Percentiles rank a stretch among this genome's conserved stretches.
Evolutionary conservation across 2,797 vertebrate genomes (phyloP).

Genomic region (Staurois parvus): DNA sequence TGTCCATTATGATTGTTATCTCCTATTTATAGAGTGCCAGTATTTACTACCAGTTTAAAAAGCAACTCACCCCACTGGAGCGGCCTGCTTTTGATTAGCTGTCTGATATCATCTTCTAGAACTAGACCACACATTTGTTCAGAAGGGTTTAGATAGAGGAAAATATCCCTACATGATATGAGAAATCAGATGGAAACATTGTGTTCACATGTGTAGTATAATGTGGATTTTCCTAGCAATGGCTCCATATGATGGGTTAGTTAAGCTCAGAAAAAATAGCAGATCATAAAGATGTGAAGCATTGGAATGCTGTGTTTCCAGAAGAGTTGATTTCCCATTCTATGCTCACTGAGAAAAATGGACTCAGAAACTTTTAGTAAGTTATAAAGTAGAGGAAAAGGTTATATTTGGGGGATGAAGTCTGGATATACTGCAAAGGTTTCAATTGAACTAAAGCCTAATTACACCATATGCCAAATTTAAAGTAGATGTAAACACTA

Average conservation of each 20-base stretch:
- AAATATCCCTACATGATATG: background rate
- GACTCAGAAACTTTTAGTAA: slow-evolving; percentile 12
- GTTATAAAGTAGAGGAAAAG: background rate
- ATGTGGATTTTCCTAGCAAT: slow-evolving; percentile 44
- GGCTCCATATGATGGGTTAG: slow-evolving; percentile 32
- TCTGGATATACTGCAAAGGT: slow-evolving; percentile 13
- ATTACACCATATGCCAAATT: too few species aligned
- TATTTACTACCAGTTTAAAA: slow-evolving; percentile 13
- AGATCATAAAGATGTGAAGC: slow-evolving; percentile 50
- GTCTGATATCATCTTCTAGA: slow-evolving; percentile 9
- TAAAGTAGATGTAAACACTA: too few species aligned
- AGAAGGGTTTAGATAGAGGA: background rate
- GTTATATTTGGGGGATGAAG: background rate
- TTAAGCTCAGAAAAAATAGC: slow-evolving; percentile 27
- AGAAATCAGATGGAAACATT: slow-evolving; percentile 42
- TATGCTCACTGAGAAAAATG: slow-evolving; percentile 28
- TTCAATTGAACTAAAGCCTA: too few species aligned
- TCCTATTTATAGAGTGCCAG: background rate
- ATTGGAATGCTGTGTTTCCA: slow-evolving; percentile 39
- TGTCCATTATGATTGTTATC: background rate
- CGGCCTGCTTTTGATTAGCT: slow-evolving; percentile 35
- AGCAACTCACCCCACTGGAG: slow-evolving; percentile 15
- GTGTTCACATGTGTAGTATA: slow-evolving; percentile 38
- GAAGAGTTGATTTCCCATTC: slow-evolving; percentile 45
- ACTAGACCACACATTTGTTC: slow-evolving; percentile 42